Conservation (phyloP, 1,140 invertebrate species). For the Cotesia typhae region DNA sequence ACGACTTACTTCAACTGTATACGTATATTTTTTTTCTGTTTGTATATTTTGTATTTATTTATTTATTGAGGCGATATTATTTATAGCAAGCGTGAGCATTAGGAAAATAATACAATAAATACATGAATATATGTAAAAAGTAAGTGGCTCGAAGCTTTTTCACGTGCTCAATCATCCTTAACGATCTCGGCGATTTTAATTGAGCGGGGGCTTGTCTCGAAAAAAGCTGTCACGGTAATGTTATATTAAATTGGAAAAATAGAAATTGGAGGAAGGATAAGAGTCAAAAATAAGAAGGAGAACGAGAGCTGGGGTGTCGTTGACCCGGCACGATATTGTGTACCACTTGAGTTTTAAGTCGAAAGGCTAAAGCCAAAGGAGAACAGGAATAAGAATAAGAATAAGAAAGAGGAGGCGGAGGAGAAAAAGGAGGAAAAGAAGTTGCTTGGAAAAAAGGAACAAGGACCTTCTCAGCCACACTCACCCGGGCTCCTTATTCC, state of each 20-base stretch:
- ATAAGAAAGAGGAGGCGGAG: too few species aligned
- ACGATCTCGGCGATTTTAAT: slow-evolving; percentile 21
- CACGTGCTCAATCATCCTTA: slow-evolving; percentile 25
- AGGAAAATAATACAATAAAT: background rate
- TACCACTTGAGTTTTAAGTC: slow-evolving; percentile 61
- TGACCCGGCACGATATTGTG: slow-evolving; percentile 58
- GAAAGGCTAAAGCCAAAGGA: slow-evolving; percentile 27
- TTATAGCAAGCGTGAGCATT: background rate
- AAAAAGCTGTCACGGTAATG: too few species aligned
- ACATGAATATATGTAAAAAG: slow-evolving; percentile 7
- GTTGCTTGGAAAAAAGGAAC: slow-evolving; percentile 49
- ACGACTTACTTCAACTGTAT: slow-evolving; percentile 29
- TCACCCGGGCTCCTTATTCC: slow-evolving; percentile 54
- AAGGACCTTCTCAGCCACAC: slow-evolving; percentile 61
- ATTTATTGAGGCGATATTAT: slow-evolving; percentile 16
- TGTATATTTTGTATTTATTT: slow-evolving; percentile 12
- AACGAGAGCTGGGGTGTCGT: slow-evolving; percentile 45
- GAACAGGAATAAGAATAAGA: too few species aligned
- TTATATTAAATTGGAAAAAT: slow-evolving; percentile 15
- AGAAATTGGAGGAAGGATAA: slow-evolving; percentile 8
- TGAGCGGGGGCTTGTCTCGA: background rate
- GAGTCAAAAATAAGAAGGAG: slow-evolving; percentile 41
- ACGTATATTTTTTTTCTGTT: slow-evolving; percentile 27
- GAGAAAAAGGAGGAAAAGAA: slow-evolving; percentile 40
- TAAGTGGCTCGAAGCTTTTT: background rate